These are phyloP conservation scores for Aleiodes sp. DNA, from an alignment of 1,140 invertebrate species.

Conservation along the genomic window DNA sequence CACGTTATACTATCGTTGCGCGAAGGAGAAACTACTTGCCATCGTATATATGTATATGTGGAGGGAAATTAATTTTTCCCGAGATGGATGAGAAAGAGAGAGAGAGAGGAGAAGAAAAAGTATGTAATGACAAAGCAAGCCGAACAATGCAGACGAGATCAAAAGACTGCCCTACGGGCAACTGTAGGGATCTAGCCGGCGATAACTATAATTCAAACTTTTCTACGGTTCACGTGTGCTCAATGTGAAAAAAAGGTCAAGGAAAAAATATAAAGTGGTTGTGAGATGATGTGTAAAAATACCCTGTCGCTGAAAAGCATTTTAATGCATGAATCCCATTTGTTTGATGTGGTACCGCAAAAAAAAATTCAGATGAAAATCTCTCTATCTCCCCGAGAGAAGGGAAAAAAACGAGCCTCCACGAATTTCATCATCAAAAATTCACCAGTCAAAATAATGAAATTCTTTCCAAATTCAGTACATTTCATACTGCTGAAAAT, in stretches of 20 bases:
- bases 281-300: background rate
- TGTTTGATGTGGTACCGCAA: background rate
- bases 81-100: background rate
- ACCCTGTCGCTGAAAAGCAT: no score
- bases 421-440: no score
- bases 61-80: constrained; percentile 34
- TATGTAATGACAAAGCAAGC: constrained; percentile 30
- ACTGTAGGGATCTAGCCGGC: background rate
- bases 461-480: no score
- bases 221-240: background rate
- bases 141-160: constrained; percentile 32
- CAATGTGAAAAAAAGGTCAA: no score
- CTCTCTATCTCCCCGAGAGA: no score
- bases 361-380: no score
- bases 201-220: background rate
- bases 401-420: no score
- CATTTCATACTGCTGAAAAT: no score
- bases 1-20: background rate
- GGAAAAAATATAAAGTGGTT: background rate
- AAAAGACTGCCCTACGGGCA: constrained; percentile 15
- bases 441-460: no score
- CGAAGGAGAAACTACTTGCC: background rate
- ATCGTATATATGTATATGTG: constrained; percentile 22
- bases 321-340: no score
- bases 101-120: background rate